These are phyloP conservation scores for Neomonachus schauinslandi DNA, from an alignment of 2,113 vertebrate genomes.

Conservation along the genomic window DNA sequence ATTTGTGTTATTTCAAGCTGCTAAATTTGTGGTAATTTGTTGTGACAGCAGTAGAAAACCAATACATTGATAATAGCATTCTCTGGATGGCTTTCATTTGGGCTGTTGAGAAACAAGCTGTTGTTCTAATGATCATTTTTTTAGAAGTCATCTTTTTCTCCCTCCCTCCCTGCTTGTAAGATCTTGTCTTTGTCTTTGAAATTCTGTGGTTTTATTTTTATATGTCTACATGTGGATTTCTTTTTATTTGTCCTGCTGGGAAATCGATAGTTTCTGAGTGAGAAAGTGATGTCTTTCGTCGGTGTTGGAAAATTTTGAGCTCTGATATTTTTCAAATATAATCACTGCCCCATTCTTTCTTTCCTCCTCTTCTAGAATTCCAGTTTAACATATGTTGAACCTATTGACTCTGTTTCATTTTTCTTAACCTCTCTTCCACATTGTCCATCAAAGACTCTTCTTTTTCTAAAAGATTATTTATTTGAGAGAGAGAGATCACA, in stretches of 20 bases:
- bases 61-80: background rate
- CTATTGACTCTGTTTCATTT: background rate
- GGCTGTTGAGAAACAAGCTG: background rate
- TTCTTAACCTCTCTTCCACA: background rate
- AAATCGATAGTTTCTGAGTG: conserved; percentile 5
- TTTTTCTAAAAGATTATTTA: background rate
- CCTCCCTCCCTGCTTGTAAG: background rate
- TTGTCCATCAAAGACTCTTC: background rate
- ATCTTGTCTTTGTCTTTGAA: background rate
- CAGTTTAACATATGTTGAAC: background rate
- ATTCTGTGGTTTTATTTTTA: background rate
- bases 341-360: background rate
- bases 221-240: background rate
- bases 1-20: background rate
- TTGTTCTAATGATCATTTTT: background rate
- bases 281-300: background rate
- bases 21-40: background rate
- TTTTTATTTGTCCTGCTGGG: background rate
- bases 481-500: background rate
- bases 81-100: background rate
- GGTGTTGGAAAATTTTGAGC: background rate
- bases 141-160: background rate
- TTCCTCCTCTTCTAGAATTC: background rate
- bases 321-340: background rate
- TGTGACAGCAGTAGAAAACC: background rate